Conservation (phyloP, 1,140 invertebrate species). For the Neodiprion fabricii region DNA sequence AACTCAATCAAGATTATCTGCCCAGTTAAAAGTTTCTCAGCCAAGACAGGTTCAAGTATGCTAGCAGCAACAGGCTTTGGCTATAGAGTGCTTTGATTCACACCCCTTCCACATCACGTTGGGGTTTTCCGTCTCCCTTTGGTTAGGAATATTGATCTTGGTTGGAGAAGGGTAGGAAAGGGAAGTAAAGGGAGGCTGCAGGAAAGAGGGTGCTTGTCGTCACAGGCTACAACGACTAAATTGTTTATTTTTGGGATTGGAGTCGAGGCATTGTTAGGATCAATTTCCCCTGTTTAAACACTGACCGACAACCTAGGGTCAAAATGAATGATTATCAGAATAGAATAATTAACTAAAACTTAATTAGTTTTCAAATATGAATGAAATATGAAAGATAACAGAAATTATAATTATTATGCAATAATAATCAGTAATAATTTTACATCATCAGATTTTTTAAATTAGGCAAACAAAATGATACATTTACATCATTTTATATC, state of each 20-base stretch:
- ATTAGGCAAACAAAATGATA: too few species aligned
- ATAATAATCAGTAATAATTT: too few species aligned
- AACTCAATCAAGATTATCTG: conserved; percentile 15
- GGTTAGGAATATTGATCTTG: conserved; percentile 59
- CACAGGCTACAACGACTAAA: conserved; percentile 19
- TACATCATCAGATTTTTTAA: too few species aligned
- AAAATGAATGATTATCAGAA: not conserved
- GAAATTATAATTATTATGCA: not conserved
- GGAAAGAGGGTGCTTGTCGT: not conserved
- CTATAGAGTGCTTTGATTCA: conserved; percentile 49
- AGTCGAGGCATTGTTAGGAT: conserved; percentile 39
- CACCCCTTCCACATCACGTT: conserved; percentile 41
- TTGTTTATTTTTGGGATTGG: conserved; percentile 50
- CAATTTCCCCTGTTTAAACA: not conserved
- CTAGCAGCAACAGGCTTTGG: conserved; percentile 58
- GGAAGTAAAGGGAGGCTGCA: conserved; percentile 34
- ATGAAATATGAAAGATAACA: not conserved
- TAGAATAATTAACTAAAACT: not conserved
- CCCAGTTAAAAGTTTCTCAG: conserved; percentile 8
- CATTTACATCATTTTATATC: too few species aligned
- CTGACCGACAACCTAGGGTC: not conserved
- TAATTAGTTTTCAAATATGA: not conserved
- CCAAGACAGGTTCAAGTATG: conserved; percentile 21
- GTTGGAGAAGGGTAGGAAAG: conserved; percentile 32
- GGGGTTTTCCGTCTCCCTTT: conserved; percentile 40